Evolutionary conservation across 2,113 vertebrate species (phyloP).

Genomic region (Leucopsar rothschildi): DNA sequence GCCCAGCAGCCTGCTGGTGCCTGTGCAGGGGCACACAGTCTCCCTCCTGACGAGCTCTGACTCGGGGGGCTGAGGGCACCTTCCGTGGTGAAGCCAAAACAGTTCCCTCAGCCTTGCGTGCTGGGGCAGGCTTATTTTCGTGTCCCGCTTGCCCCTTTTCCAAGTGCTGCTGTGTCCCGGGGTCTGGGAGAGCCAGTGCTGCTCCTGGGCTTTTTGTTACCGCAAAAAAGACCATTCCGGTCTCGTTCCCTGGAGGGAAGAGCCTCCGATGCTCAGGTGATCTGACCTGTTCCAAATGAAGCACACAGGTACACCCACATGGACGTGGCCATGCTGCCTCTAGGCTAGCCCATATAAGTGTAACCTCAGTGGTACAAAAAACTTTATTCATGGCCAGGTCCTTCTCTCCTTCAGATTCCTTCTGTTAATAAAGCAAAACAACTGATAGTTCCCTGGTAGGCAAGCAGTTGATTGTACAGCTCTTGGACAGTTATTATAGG

Average conservation of each 20-base stretch:
- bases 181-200: background rate
- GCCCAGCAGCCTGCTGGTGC: too few relatives aligned
- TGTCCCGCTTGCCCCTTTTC: background rate
- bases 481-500: background rate
- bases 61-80: background rate
- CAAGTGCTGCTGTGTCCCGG: fast-evolving
- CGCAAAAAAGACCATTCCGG: fast-evolving
- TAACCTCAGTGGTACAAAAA: background rate
- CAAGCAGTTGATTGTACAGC: background rate
- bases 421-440: background rate
- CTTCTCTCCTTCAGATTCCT: background rate
- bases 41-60: background rate
- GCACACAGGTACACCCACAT: background rate
- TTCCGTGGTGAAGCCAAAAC: background rate
- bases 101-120: background rate
- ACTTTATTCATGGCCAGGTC: background rate
- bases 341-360: fast-evolving
- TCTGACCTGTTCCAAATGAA: background rate
- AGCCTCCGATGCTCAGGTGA: background rate
- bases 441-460: background rate
- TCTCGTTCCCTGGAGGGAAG: background rate
- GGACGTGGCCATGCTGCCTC: fast-evolving
- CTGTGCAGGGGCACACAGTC: background rate
- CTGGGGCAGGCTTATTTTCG: background rate
- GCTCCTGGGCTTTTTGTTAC: background rate